Conservation (phyloP, 1,140 invertebrate genomes). For the Coenobita brevimanus region DNA sequence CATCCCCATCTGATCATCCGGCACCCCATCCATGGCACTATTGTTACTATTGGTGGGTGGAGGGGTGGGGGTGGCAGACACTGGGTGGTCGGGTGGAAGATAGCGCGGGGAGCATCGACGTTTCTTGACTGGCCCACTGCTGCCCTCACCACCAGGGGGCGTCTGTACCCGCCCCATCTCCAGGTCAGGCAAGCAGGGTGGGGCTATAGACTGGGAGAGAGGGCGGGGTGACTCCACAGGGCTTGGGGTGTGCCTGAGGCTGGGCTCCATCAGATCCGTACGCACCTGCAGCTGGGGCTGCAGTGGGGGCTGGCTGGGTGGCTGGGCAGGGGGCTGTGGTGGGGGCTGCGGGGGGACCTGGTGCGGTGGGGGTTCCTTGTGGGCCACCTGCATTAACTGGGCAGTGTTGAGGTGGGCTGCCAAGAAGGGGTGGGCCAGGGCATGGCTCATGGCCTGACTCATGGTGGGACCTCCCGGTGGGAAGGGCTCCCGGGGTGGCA, state of each 20-base stretch:
- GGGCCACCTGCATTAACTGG: constrained; percentile 49
- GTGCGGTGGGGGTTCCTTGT: not conserved
- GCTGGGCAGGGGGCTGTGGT: not conserved
- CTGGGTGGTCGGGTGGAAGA: constrained; percentile 13
- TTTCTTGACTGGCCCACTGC: constrained; percentile 36
- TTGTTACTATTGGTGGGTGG: constrained; percentile 2
- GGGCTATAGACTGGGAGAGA: constrained; percentile 8
- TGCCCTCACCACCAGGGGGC: constrained; percentile 38
- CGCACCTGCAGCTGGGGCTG: constrained; percentile 53
- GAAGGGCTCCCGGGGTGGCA: constrained; percentile 24
- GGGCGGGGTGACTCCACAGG: constrained; percentile 23
- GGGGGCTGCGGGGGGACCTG: not conserved
- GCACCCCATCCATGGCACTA: constrained; percentile 21
- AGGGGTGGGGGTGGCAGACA: no score
- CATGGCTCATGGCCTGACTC: constrained; percentile 69
- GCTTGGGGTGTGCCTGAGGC: constrained; percentile 6
- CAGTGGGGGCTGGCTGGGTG: constrained; percentile 16
- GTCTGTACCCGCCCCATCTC: constrained; percentile 43
- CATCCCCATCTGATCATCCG: not conserved
- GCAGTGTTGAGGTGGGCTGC: constrained; percentile 62
- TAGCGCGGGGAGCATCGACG: constrained; percentile 48
- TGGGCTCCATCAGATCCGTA: constrained; percentile 51
- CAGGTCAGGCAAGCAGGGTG: constrained; percentile 34
- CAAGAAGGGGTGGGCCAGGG: constrained; percentile 68
- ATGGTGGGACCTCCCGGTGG: constrained; percentile 40